Base-by-base conservation (phyloP, 2,113 vertebrate genomes). In the Vombatus ursinus region DNA sequence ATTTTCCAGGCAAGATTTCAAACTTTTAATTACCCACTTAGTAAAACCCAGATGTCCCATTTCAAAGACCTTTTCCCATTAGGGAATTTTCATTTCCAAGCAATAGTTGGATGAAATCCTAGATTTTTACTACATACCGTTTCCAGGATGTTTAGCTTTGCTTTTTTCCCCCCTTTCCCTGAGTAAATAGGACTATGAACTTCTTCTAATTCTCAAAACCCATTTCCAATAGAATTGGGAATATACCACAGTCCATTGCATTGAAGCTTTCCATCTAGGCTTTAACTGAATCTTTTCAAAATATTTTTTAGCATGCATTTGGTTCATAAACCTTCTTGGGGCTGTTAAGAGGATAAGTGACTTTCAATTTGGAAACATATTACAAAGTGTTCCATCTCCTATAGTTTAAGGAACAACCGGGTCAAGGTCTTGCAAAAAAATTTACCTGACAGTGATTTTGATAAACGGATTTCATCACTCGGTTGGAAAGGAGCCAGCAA, bases 1-100 rank as follows among this genome's bases (percentile, higher is more conserved):
- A 91, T 97, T 98, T 98, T 97, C 97, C 96, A 98, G 94, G 95
- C 97, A 98, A 97, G 97, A 95, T 97, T 98, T 98, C 96, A 98
- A 3, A 93, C 90, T 98, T 98, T 94, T 96, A 96, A 92, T 97
- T 96, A 96, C 91, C 11, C 49, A 96, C 95, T 77, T 98, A 98
- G 96, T 96, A 98, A 98, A 98, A 95, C 97, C 94, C 89, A 97
- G 92, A 90, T 98, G 92, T 98, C 97, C 96, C 95, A 97, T 97
- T 98, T 97, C 92, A 97, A 98, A 95, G 96, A 90, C 52, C 89
- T 97, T 97, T 97, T 97, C 94, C 93, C 93, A 97, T 94, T 93
- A 98, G 94, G 94, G 97, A 96, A 96, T 97, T 94, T 95, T 98
- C 77, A 92, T 98, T 98, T 97, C 96, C 96, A 91, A 94, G 96